Percentiles rank a stretch among this genome's conserved stretches.
Evolutionary conservation across 30 jellyfish, hydroid and myxozoan genomes (phyloP).

Genomic region (Aurelia sp.): DNA sequence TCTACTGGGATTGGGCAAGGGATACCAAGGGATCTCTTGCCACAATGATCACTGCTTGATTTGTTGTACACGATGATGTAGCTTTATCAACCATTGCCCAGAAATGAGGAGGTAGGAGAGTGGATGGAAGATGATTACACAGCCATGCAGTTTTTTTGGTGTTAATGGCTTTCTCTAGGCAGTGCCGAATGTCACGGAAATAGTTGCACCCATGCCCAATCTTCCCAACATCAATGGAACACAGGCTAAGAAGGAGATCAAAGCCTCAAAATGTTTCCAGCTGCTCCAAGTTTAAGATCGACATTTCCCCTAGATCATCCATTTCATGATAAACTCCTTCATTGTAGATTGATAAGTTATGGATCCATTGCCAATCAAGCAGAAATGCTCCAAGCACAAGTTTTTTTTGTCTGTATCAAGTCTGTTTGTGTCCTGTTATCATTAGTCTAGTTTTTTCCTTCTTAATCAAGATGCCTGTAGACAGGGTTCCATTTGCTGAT

Average conservation of each 20-base stretch:
- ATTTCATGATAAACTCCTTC: conserved; percentile 2
- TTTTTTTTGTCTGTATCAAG: conserved; percentile 30
- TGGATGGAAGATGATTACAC: conserved; percentile 48
- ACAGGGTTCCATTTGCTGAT: conserved; percentile 9
- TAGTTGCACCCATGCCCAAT: conserved; percentile 69
- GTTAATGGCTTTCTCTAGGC: conserved; percentile 31
- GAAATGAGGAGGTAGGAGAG: conserved; percentile 53
- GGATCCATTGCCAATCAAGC: conserved; percentile 34
- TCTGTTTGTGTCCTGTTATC: conserved; percentile 16
- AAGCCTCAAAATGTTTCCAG: conserved; percentile 39
- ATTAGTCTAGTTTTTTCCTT: conserved; percentile 21
- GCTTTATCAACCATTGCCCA: conserved; percentile 60
- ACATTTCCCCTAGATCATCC: background rate
- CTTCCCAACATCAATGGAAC: conserved; percentile 69
- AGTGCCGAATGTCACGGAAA: conserved; percentile 50
- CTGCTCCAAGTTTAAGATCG: conserved; percentile 51
- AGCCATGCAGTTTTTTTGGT: conserved; percentile 22
- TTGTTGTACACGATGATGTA: conserved; percentile 41
- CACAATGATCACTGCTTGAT: conserved; percentile 52
- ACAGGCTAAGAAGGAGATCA: conserved; percentile 38
- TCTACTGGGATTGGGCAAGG: conserved; percentile 56
- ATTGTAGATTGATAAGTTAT: conserved; percentile 6
- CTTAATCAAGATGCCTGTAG: conserved; percentile 29
- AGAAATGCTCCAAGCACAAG: conserved; percentile 13
- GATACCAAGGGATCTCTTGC: conserved; percentile 35